These are phyloP conservation scores for Rattus norvegicus DNA, from an alignment of 2,113 vertebrate genomes.

Conservation along the genomic window DNA sequence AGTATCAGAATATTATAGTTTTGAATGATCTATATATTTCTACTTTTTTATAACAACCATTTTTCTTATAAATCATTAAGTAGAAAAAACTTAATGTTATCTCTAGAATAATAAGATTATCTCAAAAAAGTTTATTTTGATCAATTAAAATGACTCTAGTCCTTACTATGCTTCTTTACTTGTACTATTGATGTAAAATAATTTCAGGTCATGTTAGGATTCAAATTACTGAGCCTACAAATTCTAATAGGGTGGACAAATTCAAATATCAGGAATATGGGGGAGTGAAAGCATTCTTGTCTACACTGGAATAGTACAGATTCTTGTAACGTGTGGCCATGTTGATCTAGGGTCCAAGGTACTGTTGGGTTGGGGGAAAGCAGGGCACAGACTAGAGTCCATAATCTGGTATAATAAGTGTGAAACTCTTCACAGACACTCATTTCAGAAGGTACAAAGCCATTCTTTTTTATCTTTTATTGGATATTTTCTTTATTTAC, in stretches of 20 bases:
- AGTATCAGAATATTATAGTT: background rate
- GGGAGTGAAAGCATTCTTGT: background rate
- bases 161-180: background rate
- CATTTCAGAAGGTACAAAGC: background rate
- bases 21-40: background rate
- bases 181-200: background rate
- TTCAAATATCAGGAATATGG: background rate
- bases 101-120: background rate
- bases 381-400: background rate
- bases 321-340: background rate
- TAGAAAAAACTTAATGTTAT: background rate
- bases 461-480: no score
- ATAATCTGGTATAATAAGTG: background rate
- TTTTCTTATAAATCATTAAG: background rate
- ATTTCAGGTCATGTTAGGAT: background rate
- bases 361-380: background rate
- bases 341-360: background rate
- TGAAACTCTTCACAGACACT: background rate
- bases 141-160: background rate
- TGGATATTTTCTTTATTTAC: no score
- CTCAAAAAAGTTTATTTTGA: background rate
- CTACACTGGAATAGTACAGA: background rate
- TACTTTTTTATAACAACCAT: background rate
- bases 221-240: background rate
- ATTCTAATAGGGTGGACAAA: background rate